phyloP scores from a whole-genome alignment of 2,797 vertebrate genomes.

The Eidolon dupreanum region DNA sequence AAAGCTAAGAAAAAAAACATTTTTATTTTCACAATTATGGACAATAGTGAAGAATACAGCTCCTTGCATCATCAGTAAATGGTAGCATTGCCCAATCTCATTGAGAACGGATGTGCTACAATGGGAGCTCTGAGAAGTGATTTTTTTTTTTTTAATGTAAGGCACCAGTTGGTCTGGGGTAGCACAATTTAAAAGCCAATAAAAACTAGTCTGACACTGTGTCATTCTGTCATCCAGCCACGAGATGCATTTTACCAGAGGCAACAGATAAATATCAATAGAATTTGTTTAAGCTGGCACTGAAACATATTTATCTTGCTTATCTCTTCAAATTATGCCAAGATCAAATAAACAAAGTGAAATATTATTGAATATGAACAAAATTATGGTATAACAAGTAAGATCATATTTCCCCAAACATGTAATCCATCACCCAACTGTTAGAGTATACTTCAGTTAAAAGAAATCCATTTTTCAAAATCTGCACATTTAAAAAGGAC shows the following conservation, averaged over 20 bases:
- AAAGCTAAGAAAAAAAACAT: background rate
- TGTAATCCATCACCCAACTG: background rate
- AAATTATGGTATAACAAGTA: constrained; percentile 32
- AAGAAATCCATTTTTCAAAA: constrained; percentile 3
- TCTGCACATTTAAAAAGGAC: background rate
- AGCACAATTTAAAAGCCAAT: constrained; percentile 43
- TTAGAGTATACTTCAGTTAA: background rate
- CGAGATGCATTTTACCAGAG: background rate
- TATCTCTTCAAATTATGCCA: background rate
- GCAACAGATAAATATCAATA: constrained; percentile 27
- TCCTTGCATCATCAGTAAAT: background rate
- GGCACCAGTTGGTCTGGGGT: background rate
- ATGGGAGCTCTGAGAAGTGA: background rate
- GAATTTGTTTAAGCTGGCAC: constrained; percentile 37
- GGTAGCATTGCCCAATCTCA: background rate
- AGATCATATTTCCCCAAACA: constrained; percentile 44
- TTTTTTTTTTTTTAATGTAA: background rate
- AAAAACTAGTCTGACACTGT: constrained; percentile 23
- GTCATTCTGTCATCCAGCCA: background rate
- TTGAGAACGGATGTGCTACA: background rate
- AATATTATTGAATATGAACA: constrained; percentile 47
- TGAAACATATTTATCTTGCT: constrained; percentile 34
- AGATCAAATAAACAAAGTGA: constrained; percentile 48
- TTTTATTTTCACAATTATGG: background rate
- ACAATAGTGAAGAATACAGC: background rate